phyloP scores from a whole-genome alignment of 2,797 vertebrate genomes.

The Cossypha polioptera region DNA sequence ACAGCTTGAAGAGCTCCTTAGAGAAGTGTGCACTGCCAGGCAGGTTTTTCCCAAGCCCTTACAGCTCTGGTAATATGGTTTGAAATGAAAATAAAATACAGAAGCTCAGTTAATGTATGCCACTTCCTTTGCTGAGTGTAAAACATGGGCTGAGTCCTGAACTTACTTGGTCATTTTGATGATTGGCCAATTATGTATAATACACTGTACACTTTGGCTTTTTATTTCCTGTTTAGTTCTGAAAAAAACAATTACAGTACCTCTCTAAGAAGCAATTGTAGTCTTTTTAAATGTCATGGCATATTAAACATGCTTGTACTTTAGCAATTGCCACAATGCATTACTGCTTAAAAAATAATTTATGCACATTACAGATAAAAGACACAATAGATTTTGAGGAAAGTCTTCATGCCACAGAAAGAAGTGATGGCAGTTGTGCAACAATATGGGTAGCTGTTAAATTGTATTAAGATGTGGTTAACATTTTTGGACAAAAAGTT shows the following conservation, averaged over 20 bases:
- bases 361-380: neutral
- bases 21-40: neutral
- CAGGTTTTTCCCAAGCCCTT: neutral
- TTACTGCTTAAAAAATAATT: neutral
- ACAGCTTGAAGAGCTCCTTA: neutral
- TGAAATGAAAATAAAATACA: constrained; percentile 67
- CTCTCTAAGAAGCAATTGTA: neutral
- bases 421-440: neutral
- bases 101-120: constrained; percentile 69
- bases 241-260: neutral
- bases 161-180: constrained; percentile 47
- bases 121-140: constrained; percentile 49
- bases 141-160: constrained; percentile 34
- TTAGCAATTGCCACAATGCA: neutral
- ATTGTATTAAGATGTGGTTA: neutral
- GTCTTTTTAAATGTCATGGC: neutral
- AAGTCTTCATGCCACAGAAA: neutral
- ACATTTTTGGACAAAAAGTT: neutral
- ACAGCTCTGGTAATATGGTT: constrained; percentile 11
- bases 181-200: constrained; percentile 42
- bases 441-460: neutral
- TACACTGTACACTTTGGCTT: neutral
- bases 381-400: neutral
- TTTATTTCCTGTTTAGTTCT: constrained; percentile 47
- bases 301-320: neutral